A percentile compares a stretch with the other conserved stretches of the same genome.
These are phyloP conservation scores for Pristionchus pacificus DNA, from an alignment of 1,140 invertebrate genomes.

Conservation along the genomic window DNA sequence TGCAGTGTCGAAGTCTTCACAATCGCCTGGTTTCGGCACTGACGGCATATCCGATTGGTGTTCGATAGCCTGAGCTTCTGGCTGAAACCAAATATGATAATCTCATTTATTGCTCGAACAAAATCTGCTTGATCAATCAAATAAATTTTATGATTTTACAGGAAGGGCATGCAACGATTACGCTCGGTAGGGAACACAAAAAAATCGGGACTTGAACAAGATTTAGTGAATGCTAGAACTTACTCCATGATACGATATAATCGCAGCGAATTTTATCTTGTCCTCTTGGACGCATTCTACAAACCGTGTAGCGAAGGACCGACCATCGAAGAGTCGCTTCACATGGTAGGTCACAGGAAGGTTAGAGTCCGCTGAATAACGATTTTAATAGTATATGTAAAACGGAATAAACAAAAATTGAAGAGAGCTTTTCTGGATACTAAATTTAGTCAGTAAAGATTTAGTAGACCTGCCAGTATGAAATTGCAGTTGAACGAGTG, in stretches of 20 bases:
- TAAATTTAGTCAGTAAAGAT: too few relatives aligned
- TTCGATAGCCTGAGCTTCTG: neutral
- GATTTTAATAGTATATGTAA: too few relatives aligned
- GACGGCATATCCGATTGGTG: neutral
- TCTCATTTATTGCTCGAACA: too few relatives aligned
- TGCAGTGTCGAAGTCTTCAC: neutral
- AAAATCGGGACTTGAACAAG: too few relatives aligned
- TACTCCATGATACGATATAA: neutral
- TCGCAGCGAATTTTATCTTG: neutral
- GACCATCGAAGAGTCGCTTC: neutral
- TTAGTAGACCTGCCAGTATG: neutral
- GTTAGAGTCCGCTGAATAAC: neutral
- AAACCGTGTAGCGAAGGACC: neutral
- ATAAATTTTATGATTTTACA: too few relatives aligned
- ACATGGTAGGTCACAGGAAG: neutral
- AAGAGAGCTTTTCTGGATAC: neutral
- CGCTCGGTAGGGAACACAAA: too few relatives aligned
- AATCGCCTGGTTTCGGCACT: neutral
- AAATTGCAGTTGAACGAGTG: neutral
- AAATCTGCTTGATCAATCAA: too few relatives aligned
- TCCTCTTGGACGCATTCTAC: neutral
- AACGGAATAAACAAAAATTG: too few relatives aligned
- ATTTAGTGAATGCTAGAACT: neutral
- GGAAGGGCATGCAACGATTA: too few relatives aligned
- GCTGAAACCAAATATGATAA: too few relatives aligned